These are phyloP conservation scores for Cremastobaeus sp. DNA, from an alignment of 2,888 invertebrate genomes.

Conservation along the genomic window DNA sequence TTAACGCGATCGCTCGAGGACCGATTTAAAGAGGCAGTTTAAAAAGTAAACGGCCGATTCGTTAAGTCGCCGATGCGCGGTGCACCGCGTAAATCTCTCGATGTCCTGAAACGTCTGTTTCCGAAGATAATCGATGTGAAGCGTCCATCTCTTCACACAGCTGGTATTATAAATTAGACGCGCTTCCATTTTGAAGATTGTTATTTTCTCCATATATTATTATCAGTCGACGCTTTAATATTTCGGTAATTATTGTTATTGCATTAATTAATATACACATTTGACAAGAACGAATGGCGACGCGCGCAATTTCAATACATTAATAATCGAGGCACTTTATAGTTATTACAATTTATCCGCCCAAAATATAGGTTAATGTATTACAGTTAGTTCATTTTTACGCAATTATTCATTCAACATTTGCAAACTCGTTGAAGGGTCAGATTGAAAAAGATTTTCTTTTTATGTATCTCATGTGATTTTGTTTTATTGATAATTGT, in stretches of 20 bases:
- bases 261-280: slow-evolving; percentile 20
- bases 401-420: slow-evolving; percentile 22
- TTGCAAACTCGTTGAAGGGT: too few species aligned
- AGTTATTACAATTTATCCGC: slow-evolving; percentile 45
- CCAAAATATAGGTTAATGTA: slow-evolving; percentile 35
- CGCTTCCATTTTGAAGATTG: slow-evolving; percentile 12
- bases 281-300: slow-evolving; percentile 25
- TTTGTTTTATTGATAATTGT: too few species aligned
- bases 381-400: slow-evolving; percentile 24
- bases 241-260: slow-evolving; percentile 43
- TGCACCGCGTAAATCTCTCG: slow-evolving; percentile 48
- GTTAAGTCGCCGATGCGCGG: slow-evolving; percentile 38
- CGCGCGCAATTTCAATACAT: slow-evolving; percentile 9
- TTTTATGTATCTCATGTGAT: too few species aligned
- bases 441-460: too few species aligned
- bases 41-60: slow-evolving; percentile 42
- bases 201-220: too few species aligned
- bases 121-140: slow-evolving; percentile 29
- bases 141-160: slow-evolving; percentile 18
- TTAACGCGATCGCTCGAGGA: slow-evolving; percentile 52
- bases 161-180: slow-evolving; percentile 35
- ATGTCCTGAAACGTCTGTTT: slow-evolving; percentile 38
- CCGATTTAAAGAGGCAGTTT: slow-evolving; percentile 55
- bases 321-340: slow-evolving; percentile 43
- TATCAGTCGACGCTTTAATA: not conserved